Conservation (phyloP, 2,888 invertebrate genomes). For the Drosophila prolongata region DNA sequence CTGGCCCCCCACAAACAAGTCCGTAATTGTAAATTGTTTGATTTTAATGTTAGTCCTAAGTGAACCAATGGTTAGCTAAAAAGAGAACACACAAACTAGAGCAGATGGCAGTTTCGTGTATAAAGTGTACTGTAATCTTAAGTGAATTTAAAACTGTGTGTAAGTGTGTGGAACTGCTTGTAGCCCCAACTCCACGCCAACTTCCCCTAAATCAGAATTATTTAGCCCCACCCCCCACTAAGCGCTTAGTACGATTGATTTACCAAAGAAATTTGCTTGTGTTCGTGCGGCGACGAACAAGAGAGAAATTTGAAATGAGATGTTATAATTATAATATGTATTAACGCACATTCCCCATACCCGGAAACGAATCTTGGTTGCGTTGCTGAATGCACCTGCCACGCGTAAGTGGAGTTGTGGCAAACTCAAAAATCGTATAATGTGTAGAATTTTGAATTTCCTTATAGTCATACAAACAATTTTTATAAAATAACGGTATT, state of each 20-base stretch:
- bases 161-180: constrained; percentile 45
- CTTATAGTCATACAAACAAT: constrained; percentile 65
- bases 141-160: constrained; percentile 55
- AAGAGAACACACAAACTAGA: constrained; percentile 34
- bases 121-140: constrained; percentile 69
- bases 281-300: constrained; percentile 14
- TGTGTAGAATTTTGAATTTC: constrained; percentile 74
- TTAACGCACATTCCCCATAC: constrained; percentile 66
- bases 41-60: constrained; percentile 75
- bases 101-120: constrained; percentile 58
- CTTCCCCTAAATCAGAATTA: constrained; percentile 29
- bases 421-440: constrained; percentile 53
- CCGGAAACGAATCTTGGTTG: constrained; percentile 19
- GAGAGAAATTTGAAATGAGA: constrained; percentile 29
- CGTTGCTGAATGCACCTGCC: constrained; percentile 24
- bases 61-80: constrained; percentile 38
- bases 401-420: constrained; percentile 57
- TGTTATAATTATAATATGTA: constrained; percentile 20
- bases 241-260: constrained; percentile 58
- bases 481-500: constrained; percentile 74
- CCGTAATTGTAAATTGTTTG: constrained; percentile 77
- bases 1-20: constrained; percentile 64
- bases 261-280: constrained; percentile 67
- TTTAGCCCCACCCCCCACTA: constrained; percentile 40
- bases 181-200: constrained; percentile 34